phyloP scores from a whole-genome alignment of 2,888 invertebrate genomes.

The Abscondita cerata region DNA sequence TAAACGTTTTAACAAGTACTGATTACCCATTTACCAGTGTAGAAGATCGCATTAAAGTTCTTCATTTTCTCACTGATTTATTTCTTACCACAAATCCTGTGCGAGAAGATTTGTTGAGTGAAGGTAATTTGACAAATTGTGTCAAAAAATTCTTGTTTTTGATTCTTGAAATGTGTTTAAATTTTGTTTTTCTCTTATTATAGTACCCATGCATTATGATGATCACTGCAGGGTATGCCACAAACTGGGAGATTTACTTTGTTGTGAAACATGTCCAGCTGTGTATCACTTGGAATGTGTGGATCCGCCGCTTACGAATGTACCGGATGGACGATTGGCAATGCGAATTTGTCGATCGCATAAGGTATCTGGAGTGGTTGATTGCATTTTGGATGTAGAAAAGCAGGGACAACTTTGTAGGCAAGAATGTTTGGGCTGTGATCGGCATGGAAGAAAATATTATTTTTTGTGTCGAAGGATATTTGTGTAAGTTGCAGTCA shows the following conservation, averaged over 20 bases:
- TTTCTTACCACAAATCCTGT: conserved; percentile 93
- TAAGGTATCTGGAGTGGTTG: conserved; percentile 90
- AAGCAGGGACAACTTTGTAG: conserved; percentile 90
- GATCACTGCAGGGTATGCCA: conserved; percentile 93
- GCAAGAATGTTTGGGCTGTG: conserved; percentile 93
- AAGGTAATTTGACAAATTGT: conserved; percentile 67
- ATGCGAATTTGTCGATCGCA: conserved; percentile 94
- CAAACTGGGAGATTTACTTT: conserved; percentile 90
- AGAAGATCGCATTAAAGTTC: conserved; percentile 78
- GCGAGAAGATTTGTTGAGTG: conserved; percentile 90
- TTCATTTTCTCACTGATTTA: conserved; percentile 93
- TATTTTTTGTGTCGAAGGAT: conserved; percentile 95
- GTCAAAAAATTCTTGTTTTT: neutral
- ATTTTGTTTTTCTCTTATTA: conserved; percentile 37
- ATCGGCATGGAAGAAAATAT: conserved; percentile 95
- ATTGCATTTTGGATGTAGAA: conserved; percentile 90
- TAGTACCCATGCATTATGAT: conserved; percentile 87
- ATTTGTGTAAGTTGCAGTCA: conserved; percentile 90
- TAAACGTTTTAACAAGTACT: conserved; percentile 72
- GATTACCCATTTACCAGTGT: conserved; percentile 90
- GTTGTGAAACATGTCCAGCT: conserved; percentile 98
- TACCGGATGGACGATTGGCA: conserved; percentile 97
- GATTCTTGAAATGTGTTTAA: neutral
- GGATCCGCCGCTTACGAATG: conserved; percentile 91
- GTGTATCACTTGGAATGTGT: conserved; percentile 97